phyloP scores from a whole-genome alignment of 2,113 vertebrate genomes.

The Chamaea fasciata region DNA sequence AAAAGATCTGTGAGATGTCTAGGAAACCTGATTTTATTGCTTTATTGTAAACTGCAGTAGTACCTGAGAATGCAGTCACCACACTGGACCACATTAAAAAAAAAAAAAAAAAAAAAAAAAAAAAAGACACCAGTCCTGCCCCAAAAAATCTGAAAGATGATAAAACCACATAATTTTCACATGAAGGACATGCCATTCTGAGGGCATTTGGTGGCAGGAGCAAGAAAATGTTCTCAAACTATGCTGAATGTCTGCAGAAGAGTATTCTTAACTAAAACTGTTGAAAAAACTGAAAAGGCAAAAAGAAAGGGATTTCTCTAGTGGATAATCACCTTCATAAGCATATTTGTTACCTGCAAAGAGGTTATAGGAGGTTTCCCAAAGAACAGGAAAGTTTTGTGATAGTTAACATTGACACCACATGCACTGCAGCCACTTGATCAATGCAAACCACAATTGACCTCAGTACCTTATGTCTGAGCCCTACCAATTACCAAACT shows the following conservation, averaged over 20 bases:
- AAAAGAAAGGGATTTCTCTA: neutral
- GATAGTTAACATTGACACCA: neutral
- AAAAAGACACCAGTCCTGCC: neutral
- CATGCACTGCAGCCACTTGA: neutral
- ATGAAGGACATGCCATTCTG: neutral
- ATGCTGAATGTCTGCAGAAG: neutral
- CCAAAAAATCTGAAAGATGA: neutral
- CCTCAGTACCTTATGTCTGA: neutral
- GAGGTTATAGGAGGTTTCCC: neutral
- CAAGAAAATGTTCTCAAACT: neutral
- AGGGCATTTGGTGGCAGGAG: neutral
- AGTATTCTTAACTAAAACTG: neutral
- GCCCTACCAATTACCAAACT: neutral
- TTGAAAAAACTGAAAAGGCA: neutral
- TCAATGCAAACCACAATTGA: neutral
- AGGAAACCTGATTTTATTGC: neutral
- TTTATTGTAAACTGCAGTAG: neutral
- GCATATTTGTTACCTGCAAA: neutral
- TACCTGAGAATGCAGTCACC: neutral
- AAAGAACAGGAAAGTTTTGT: neutral
- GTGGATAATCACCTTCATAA: neutral
- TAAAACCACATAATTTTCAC: neutral
- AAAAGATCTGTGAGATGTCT: neutral
- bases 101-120: neutral
- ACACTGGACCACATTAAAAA: neutral